Base-by-base conservation (phyloP, 1,140 invertebrate species). In the Drosophila mayri region DNA sequence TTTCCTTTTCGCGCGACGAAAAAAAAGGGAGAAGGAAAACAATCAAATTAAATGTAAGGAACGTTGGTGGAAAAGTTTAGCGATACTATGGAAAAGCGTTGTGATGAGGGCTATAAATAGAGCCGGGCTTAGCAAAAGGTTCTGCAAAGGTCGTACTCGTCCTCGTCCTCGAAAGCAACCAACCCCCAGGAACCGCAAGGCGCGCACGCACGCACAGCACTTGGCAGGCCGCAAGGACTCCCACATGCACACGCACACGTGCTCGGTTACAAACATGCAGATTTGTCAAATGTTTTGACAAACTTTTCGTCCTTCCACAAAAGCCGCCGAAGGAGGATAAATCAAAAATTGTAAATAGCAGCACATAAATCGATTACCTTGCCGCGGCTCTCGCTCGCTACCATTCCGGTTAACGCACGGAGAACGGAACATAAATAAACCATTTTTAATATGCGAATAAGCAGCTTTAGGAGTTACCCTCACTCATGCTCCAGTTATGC, bases 371-470 rank as follows among this genome's bases (percentile, higher is more conserved):
- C 83, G 83, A 87, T 87, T 87, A 87, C 83, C 58, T 59, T 16
- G 43, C 10, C n/a, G 30, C 18, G n/a, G 22, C 3, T 1, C 22
- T 3, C 44, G 12, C 16, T 10, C 16, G n/a, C n/a, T n/a, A n/a
- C 10, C 5, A 1, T 16, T n/a, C 38, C 38, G 10, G 25, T n/a
- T 32, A 30, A 57, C 35, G 62, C 22, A 47, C 32, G 22, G 30
- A 65, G 30, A 67, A 8, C 32, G 55, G 35, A 78, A 68, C 73
- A 88, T 75, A 88, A 88, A 88, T 88, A 88, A 88, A 88, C 61
- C 80, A 83, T 88, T 88, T 87, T 88, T 83, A 87, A 88, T 88
- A 88, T 88, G 79, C 77, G 68, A 78, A 65, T 88, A 88, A 83
- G 84, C 84, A 72, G 62, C 79, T 87, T 84, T 79, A 32, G 25